Evolutionary conservation across 2,113 vertebrate genomes (phyloP).

Genomic region (Bubo scandiacus): DNA sequence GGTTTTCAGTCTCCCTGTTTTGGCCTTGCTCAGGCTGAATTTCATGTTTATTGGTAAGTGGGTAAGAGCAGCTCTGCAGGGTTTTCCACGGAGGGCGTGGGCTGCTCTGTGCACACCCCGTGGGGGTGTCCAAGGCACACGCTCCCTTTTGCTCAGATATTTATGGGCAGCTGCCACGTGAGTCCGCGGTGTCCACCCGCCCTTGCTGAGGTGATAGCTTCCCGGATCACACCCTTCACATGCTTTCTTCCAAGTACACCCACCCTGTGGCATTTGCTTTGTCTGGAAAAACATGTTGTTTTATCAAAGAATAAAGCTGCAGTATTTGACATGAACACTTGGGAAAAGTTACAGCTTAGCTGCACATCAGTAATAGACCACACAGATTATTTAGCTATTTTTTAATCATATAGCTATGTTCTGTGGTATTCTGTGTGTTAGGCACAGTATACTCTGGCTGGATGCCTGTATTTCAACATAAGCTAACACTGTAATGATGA

Average conservation of each 20-base stretch:
- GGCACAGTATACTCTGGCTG: neutral
- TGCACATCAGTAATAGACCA: neutral
- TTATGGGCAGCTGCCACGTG: too few species aligned
- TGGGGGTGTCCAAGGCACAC: accelerated
- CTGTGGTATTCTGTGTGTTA: neutral
- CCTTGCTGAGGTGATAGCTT: accelerated
- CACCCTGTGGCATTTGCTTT: neutral
- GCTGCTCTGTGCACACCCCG: neutral
- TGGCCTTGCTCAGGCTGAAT: neutral
- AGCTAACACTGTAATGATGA: neutral
- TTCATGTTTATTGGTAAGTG: accelerated
- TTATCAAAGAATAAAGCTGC: accelerated
- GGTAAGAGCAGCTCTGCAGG: neutral
- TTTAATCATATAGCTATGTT: neutral
- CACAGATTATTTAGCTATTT: neutral
- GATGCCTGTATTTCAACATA: neutral
- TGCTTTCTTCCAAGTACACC: accelerated
- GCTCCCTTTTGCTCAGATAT: accelerated
- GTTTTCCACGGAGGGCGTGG: neutral
- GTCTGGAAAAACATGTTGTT: neutral
- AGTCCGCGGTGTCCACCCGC: accelerated
- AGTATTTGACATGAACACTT: accelerated
- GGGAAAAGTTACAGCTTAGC: neutral
- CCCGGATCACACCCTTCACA: accelerated
- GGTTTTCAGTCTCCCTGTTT: neutral